These are phyloP conservation scores for Fragum whitleyi DNA, from an alignment of 2,888 invertebrate genomes.

Conservation along the genomic window DNA sequence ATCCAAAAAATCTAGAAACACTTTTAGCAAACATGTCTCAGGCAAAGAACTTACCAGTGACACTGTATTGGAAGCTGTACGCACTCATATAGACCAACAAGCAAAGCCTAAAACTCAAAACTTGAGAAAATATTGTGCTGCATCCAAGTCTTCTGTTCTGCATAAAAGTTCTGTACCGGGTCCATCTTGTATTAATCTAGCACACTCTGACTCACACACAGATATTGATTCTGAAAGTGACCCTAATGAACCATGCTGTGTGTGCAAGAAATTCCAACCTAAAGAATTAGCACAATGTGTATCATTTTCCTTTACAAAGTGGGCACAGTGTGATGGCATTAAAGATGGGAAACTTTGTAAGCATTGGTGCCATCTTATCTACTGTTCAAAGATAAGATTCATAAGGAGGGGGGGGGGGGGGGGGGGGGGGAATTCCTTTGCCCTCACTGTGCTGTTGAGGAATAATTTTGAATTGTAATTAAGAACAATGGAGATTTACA, in stretches of 20 bases:
- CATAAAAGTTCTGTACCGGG: too few relatives aligned
- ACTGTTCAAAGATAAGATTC: too few relatives aligned
- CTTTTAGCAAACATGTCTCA: too few relatives aligned
- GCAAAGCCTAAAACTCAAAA: not conserved
- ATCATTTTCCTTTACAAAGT: not conserved
- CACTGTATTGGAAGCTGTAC: not conserved
- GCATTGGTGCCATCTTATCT: slow-evolving; percentile 19
- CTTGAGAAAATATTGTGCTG: not conserved
- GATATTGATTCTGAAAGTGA: not conserved
- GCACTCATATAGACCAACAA: not conserved
- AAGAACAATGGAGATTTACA: too few relatives aligned
- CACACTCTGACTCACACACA: too few relatives aligned
- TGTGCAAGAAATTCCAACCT: not conserved
- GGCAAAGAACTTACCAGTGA: too few relatives aligned
- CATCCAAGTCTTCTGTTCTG: too few relatives aligned
- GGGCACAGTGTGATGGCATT: too few relatives aligned
- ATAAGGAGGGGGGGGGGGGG: too few relatives aligned
- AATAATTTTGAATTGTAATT: not conserved
- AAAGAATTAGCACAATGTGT: not conserved
- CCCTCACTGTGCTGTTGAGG: too few relatives aligned
- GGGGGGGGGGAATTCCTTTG: too few relatives aligned
- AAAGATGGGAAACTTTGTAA: slow-evolving; percentile 8
- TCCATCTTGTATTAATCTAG: too few relatives aligned
- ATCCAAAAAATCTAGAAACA: not conserved
- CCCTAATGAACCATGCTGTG: slow-evolving; percentile 5